Evolutionary conservation across 2,113 vertebrate genomes (phyloP).

Genomic region (Microcebus jonahi): DNA sequence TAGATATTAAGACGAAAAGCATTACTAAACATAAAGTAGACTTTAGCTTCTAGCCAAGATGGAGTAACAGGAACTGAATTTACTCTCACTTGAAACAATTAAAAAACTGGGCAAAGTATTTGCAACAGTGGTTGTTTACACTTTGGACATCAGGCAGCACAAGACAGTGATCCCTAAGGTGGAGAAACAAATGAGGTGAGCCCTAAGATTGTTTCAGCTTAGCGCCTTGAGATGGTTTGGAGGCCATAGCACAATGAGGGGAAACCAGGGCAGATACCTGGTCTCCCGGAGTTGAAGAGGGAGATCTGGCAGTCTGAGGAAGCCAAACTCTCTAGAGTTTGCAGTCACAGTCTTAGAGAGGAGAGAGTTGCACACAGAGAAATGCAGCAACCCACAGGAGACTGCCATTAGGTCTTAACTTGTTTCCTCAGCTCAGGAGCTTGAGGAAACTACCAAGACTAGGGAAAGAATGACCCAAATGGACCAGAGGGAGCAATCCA

Average conservation of each 20-base stretch:
- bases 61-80: background rate
- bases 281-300: background rate
- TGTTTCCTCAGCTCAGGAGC: background rate
- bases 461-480: background rate
- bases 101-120: background rate
- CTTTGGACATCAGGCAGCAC: background rate
- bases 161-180: background rate
- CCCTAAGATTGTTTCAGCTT: background rate
- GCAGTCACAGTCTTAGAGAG: background rate
- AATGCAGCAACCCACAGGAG: background rate
- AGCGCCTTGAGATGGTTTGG: background rate
- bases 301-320: background rate
- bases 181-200: background rate
- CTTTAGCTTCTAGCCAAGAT: background rate
- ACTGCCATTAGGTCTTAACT: background rate
- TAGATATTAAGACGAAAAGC: background rate
- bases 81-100: background rate
- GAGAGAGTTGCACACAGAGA: background rate
- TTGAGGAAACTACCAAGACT: background rate
- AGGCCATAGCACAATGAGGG: background rate
- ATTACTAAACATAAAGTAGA: background rate
- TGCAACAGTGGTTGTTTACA: background rate
- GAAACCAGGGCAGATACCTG: background rate
- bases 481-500: background rate
- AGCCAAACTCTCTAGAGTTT: background rate